Base-by-base conservation (phyloP, 1,140 invertebrate species). In the Zophobas atratus region DNA sequence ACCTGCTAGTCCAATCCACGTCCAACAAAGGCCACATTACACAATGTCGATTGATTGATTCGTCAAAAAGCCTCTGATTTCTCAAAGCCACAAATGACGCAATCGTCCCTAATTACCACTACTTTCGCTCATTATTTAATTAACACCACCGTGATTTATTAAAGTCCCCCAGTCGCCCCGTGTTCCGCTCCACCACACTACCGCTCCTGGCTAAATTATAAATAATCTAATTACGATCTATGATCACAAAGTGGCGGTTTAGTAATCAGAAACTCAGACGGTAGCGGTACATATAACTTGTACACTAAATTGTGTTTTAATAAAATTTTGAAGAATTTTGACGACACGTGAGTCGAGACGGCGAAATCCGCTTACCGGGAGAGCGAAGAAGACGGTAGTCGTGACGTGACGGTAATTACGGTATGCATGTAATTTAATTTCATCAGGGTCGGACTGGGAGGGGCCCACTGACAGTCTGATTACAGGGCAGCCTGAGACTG, bases 351-450 rank as follows among this genome's bases (percentile, higher is more conserved):
- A 41, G 36, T 0, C 20, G 6, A 20, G 38, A 70, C 51, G 6
- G 46, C 34, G n/a, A 38, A 6, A 48, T 51, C 4, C 60, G 39
- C 8, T 43, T 33, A 20, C 20, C 20, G 20, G 20, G 39, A 32
- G 20, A 33, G 75, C 2, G 70, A 79, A 36, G 77, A 53, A 57
- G 72, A 75, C 38, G 46, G 72, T 56, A 56, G 51, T 75, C 34
- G 60, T 81, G 82, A 81, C 80, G 82, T 81, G 80, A 55, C 70
- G 57, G 77, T 78, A 81, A 82, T 84, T 82, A 77, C 55, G 77
- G 80, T 76, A 77, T 80, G 81, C 81, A 80, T 82, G 82, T 84
- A 84, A 85, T 85, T 85, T 85, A 85, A 85, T 85, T 85, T 85
- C 81, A 81, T 84, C 84, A 84, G 84, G 83, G 84, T 84, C 81